Conservation (phyloP, 1,140 invertebrate genomes). For the Centruroides sculpturatus region DNA sequence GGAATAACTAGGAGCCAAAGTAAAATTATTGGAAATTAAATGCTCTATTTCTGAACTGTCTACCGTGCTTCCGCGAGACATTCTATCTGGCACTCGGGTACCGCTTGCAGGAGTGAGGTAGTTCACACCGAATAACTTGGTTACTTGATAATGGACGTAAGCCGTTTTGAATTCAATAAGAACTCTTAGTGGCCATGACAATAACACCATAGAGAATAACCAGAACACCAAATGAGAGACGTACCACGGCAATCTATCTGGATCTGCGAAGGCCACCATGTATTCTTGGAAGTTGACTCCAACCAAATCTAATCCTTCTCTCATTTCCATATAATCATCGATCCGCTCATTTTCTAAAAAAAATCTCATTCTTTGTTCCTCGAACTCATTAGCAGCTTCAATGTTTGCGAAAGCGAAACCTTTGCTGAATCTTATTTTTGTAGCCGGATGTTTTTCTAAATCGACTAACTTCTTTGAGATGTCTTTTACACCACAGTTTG, state of each 20-base stretch:
- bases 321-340: conserved; percentile 80
- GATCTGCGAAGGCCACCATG: conserved; percentile 40
- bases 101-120: conserved; percentile 26
- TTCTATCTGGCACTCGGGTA: no score
- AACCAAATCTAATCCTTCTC: conserved; percentile 64
- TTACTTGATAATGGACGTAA: conserved; percentile 53
- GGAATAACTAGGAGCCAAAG: conserved; percentile 49
- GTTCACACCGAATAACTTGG: conserved; percentile 39
- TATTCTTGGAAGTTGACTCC: conserved; percentile 55
- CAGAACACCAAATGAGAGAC: conserved; percentile 53
- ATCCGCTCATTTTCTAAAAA: conserved; percentile 61
- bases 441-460: conserved; percentile 29
- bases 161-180: conserved; percentile 72
- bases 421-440: conserved; percentile 21
- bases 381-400: conserved; percentile 45
- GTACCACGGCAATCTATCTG: conserved; percentile 40
- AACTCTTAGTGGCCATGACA: conserved; percentile 70
- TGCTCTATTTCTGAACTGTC: conserved; percentile 44
- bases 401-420: conserved; percentile 23
- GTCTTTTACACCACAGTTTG: conserved; percentile 61
- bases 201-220: conserved; percentile 52
- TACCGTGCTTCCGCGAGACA: conserved; percentile 36
- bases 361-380: conserved; percentile 65
- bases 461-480: conserved; percentile 56
- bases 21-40: conserved; percentile 46